A percentile compares a stretch with the other conserved stretches of the same genome.
Conservation (phyloP, 2,888 invertebrate genomes). For the Plebejus argus region DNA sequence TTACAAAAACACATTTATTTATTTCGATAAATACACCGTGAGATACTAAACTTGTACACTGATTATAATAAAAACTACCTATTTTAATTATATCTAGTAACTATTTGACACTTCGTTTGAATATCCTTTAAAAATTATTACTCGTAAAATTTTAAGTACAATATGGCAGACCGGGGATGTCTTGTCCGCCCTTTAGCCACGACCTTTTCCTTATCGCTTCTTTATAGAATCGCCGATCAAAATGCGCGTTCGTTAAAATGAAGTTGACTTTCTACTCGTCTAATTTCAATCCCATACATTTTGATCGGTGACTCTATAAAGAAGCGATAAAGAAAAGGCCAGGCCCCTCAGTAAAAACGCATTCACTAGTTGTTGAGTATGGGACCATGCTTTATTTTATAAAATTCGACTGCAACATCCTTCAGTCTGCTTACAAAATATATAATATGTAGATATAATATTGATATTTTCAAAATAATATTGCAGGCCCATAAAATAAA, state of each 20-base stretch:
- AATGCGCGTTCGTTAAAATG: too few relatives aligned
- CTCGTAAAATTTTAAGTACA: slow-evolving; percentile 8
- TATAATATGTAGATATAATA: neutral
- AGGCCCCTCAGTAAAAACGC: too few relatives aligned
- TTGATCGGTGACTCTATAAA: too few relatives aligned
- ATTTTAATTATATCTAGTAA: slow-evolving; percentile 36
- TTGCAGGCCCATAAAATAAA: neutral
- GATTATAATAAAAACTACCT: slow-evolving; percentile 61
- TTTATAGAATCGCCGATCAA: too few relatives aligned
- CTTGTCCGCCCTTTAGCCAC: too few relatives aligned
- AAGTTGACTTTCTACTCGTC: too few relatives aligned
- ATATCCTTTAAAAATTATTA: slow-evolving; percentile 31
- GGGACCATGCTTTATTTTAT: neutral
- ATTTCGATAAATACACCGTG: slow-evolving; percentile 67
- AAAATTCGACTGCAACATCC: slow-evolving; percentile 4
- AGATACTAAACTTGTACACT: slow-evolving; percentile 74
- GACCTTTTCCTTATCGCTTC: too few relatives aligned
- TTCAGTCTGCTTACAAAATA: slow-evolving; percentile 6
- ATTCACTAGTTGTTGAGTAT: too few relatives aligned
- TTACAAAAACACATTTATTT: slow-evolving; percentile 79
- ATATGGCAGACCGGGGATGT: neutral
- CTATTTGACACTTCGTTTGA: slow-evolving; percentile 36
- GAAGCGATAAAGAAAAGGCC: too few relatives aligned
- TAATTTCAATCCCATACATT: too few relatives aligned
- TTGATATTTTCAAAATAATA: slow-evolving; percentile 4